Conservation (phyloP, 23 tunicate genomes). For the Halocynthia roretzi region DNA sequence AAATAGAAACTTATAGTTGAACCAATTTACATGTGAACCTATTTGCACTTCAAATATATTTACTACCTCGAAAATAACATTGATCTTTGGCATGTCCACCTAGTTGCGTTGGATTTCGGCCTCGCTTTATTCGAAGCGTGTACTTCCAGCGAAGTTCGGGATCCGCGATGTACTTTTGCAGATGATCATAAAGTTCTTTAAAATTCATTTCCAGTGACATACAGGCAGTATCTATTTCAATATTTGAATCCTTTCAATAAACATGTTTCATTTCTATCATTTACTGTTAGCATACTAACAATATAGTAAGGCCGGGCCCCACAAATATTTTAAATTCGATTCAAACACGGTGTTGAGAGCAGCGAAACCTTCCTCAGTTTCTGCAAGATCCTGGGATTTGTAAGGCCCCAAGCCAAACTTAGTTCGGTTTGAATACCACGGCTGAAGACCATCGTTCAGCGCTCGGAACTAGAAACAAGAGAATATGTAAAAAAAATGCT, state of each 20-base stretch:
- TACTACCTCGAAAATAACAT: slow-evolving; percentile 22
- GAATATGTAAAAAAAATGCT: background rate
- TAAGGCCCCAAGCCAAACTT: slow-evolving; percentile 20
- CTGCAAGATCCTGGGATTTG: slow-evolving; percentile 17
- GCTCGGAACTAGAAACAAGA: slow-evolving; percentile 3
- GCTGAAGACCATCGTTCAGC: slow-evolving; percentile 22
- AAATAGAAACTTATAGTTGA: background rate
- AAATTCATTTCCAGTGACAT: slow-evolving; percentile 32
- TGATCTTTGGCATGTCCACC: slow-evolving; percentile 19
- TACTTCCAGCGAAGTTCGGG: slow-evolving; percentile 27
- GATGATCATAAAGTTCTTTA: slow-evolving; percentile 24
- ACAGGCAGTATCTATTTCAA: slow-evolving; percentile 14
- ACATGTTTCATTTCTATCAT: too few species aligned
- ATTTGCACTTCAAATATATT: background rate
- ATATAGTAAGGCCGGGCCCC: slow-evolving; percentile 28
- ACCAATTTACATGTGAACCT: background rate
- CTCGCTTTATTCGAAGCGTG: slow-evolving; percentile 13
- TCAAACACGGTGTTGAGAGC: slow-evolving; percentile 25
- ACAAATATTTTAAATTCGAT: slow-evolving; percentile 14
- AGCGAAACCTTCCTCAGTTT: slow-evolving; percentile 20
- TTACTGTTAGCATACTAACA: background rate
- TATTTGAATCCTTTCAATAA: too few species aligned
- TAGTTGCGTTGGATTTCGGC: slow-evolving; percentile 9
- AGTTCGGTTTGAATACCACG: slow-evolving; percentile 25
- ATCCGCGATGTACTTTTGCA: slow-evolving; percentile 6